Evolutionary conservation across 2,113 vertebrate species (phyloP).

Genomic region (Felis chaus): DNA sequence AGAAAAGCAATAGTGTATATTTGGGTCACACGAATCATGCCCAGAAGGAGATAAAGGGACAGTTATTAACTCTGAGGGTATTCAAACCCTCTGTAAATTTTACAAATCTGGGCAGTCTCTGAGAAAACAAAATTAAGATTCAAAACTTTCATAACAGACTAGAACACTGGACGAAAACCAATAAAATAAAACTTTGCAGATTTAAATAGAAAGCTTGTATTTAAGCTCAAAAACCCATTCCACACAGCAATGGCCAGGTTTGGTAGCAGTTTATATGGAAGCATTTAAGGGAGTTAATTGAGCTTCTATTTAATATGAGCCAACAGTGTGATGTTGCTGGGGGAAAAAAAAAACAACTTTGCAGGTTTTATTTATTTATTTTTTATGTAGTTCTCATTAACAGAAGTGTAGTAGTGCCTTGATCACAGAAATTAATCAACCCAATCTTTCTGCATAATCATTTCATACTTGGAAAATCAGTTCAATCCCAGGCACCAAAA

Average conservation of each 20-base stretch:
- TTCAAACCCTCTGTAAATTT: constrained; percentile 39
- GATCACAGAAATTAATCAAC: constrained; percentile 23
- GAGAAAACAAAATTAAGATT: constrained; percentile 55
- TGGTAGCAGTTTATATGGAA: background rate
- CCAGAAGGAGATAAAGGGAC: constrained; percentile 33
- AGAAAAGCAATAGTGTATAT: background rate
- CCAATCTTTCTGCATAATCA: constrained; percentile 1
- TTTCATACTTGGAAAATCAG: constrained; percentile 19
- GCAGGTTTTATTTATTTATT: background rate
- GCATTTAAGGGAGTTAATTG: constrained; percentile 2
- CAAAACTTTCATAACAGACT: constrained; percentile 39
- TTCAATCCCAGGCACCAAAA: constrained; percentile 24
- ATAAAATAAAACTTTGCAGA: constrained; percentile 49
- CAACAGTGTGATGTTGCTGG: background rate
- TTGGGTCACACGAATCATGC: background rate
- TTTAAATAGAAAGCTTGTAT: constrained; percentile 29
- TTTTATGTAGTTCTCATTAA: background rate
- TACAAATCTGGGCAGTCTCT: constrained; percentile 10
- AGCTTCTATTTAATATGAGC: background rate
- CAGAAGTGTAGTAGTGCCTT: background rate
- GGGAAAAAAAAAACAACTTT: background rate
- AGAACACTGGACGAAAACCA: constrained; percentile 39
- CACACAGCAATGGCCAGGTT: background rate
- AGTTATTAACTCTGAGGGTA: background rate
- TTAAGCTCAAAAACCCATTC: background rate